Conservation (phyloP, 2,113 vertebrate genomes). For the Colistium nudipinnis region DNA sequence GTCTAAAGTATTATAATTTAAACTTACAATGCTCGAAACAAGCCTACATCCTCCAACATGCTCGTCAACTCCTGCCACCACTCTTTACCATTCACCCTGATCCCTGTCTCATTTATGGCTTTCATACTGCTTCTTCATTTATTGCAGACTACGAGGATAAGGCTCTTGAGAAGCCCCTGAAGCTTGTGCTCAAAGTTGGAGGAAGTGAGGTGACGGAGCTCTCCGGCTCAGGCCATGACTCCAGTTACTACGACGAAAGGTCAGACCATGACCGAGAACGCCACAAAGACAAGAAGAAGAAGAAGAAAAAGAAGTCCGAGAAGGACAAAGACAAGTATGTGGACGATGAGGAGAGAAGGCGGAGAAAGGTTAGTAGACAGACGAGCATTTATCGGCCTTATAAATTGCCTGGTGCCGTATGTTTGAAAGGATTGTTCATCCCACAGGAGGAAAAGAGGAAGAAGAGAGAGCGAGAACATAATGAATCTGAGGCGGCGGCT, state of each 20-base stretch:
- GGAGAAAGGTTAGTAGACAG: slow-evolving; percentile 85
- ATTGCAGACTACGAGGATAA: slow-evolving; percentile 89
- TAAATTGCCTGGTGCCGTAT: background rate
- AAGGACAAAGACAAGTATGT: slow-evolving; percentile 94
- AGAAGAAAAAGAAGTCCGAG: slow-evolving; percentile 97
- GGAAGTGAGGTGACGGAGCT: slow-evolving; percentile 96
- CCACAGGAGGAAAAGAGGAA: slow-evolving; percentile 95
- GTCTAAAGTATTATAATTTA: background rate
- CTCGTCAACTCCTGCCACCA: background rate
- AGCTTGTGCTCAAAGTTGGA: slow-evolving; percentile 96
- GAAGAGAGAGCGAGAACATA: slow-evolving; percentile 93
- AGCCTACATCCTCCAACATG: background rate
- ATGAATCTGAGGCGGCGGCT: slow-evolving; percentile 83
- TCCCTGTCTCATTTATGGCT: background rate
- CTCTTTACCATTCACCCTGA: background rate
- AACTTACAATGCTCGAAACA: background rate
- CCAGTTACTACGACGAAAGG: slow-evolving; percentile 95
- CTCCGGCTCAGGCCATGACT: slow-evolving; percentile 95
- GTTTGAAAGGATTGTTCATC: background rate
- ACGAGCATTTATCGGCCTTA: rapidly evolving
- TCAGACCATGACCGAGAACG: slow-evolving; percentile 95
- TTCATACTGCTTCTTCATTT: background rate
- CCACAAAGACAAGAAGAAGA: slow-evolving; percentile 97
- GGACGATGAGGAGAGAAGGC: slow-evolving; percentile 92
- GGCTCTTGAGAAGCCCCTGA: slow-evolving; percentile 92